Evolutionary conservation across 1,140 invertebrate genomes (phyloP), one percentile per base, ranked within the genome.

Genomic region (Penaeus chinensis): DNA sequence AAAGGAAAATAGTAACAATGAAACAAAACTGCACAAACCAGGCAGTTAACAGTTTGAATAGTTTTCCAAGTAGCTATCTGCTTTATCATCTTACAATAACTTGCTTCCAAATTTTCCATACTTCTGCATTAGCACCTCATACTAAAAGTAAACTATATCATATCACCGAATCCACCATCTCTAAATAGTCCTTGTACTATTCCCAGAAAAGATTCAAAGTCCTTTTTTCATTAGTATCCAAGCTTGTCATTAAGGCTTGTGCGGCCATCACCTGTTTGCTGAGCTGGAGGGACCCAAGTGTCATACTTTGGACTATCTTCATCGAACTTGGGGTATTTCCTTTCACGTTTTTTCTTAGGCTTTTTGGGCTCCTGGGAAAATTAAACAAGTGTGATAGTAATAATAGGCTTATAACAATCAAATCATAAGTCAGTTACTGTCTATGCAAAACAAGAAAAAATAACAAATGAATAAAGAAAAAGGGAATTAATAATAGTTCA

Each of bases 171-270:
- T 54, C 16, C 54, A 54, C 54, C 11, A 54, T 54, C 10, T 13
- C 54, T 54, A 13, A 54, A 54, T 54, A 54, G 54, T 54, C 16
- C 54, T 54, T 54, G 54, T 54, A 54, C 54, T 54, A 54, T 54
- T 54, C 54, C 7, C 54, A 54, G 54, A 16, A 54, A 16, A 54
- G 10, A 8, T 13, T 54, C 10, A 11, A 54, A 10, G 2, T 11
- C 10, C 10, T 13, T 54, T 54, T 54, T 13, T 54, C 1, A 54
- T 93, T 90, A 97, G 92, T 97, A 97, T 37, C 96, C 96, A 91
- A 94, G 95, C 93, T 96, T 97, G 37, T 96, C 95, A 93, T 97
- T 97, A 32, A 97, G 93, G 91, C 92, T 94, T 37, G 96, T 97
- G 91, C 94, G 94, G 20, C 96, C 96, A 93, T 97, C 96, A 7